phyloP scores from a whole-genome alignment of 2,113 vertebrate genomes.

The Hypomesus transpacificus region DNA sequence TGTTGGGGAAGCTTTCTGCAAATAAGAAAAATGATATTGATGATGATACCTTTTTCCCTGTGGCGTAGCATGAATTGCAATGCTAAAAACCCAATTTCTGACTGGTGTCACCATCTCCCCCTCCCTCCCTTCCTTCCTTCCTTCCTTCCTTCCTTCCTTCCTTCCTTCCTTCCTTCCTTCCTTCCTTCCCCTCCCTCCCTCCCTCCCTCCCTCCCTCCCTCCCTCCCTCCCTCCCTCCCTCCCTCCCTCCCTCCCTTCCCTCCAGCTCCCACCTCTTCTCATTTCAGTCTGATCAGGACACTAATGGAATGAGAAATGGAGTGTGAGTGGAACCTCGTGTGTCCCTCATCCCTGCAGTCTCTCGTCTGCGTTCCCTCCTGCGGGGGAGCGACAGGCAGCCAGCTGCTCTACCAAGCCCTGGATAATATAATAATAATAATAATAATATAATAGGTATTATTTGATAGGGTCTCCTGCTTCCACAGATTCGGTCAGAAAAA shows the following conservation, averaged over 20 bases:
- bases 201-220: conserved; percentile 41
- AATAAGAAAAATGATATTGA: too few species aligned
- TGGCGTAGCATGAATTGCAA: too few species aligned
- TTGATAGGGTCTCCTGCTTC: too few species aligned
- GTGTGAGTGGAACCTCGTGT: conserved; percentile 31
- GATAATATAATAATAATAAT: too few species aligned
- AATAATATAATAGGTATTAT: too few species aligned
- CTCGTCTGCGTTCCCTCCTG: conserved; percentile 44
- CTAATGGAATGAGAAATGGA: conserved; percentile 63
- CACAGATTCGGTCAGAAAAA: too few species aligned
- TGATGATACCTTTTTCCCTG: too few species aligned
- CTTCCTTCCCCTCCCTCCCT: conserved; percentile 39
- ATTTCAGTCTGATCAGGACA: conserved; percentile 58
- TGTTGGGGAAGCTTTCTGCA: too few species aligned
- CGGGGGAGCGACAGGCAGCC: conserved; percentile 8
- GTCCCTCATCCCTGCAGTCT: conserved; percentile 18
- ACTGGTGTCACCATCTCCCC: not conserved
- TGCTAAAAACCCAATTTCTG: too few species aligned
- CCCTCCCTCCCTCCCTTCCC: not conserved
- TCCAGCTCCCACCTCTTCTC: conserved; percentile 40
- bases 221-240: conserved; percentile 14
- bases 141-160: not conserved
- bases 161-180: conserved; percentile 37
- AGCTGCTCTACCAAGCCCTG: not conserved
- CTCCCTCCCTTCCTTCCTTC: not conserved